Conservation (phyloP, 2,888 invertebrate species). For the Acleris sparsana region DNA sequence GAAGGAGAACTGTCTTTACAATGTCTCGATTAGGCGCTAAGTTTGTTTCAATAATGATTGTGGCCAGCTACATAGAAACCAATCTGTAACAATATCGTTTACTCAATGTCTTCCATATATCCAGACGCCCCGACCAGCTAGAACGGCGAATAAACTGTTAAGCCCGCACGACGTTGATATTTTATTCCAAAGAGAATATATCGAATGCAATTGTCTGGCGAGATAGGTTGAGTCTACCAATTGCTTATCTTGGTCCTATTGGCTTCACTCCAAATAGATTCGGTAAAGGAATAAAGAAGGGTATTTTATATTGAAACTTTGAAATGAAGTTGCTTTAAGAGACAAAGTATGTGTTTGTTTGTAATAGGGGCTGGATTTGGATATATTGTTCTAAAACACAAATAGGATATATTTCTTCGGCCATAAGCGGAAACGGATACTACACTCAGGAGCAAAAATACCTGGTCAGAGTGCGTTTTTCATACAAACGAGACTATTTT, state of each 20-base stretch:
- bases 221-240: slow-evolving; percentile 51
- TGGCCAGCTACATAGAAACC: too few species aligned
- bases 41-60: too few species aligned
- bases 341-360: not conserved
- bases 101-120: too few species aligned
- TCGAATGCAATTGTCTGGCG: slow-evolving; percentile 59
- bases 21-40: too few species aligned
- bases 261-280: slow-evolving; percentile 64
- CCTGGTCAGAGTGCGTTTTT: too few species aligned
- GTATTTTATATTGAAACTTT: slow-evolving; percentile 43
- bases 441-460: too few species aligned
- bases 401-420: too few species aligned
- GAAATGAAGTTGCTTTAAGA: not conserved
- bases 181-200: slow-evolving; percentile 47
- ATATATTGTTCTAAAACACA: too few species aligned
- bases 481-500: too few species aligned
- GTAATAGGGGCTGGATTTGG: not conserved
- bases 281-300: slow-evolving; percentile 46
- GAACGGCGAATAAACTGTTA: slow-evolving; percentile 8
- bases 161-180: slow-evolving; percentile 25
- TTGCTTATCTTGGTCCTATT: slow-evolving; percentile 60
- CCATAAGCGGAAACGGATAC: too few species aligned
- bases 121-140: not conserved
- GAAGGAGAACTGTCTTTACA: too few species aligned
- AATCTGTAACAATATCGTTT: too few species aligned